Base-by-base conservation (phyloP, 2,888 invertebrate genomes). In the Cancer borealis region DNA sequence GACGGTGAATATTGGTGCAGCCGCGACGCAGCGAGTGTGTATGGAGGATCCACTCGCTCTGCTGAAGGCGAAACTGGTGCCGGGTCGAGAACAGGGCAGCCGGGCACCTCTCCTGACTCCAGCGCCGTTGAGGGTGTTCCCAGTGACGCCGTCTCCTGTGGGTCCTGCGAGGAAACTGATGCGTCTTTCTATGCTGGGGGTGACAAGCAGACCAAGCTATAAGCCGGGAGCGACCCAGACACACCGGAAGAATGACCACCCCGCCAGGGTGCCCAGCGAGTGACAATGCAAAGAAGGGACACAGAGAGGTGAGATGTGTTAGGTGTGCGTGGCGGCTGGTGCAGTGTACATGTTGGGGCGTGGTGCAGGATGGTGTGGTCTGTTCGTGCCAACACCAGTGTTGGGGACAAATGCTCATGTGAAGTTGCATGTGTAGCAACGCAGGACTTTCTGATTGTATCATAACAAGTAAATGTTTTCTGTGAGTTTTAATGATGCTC, bases 131-230 rank as follows among this genome's bases (percentile, higher is more conserved):
- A 92, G 17, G 95, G 92, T 12, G 91, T 84, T 47, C 90, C 93
- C 8, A 95, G 92, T 91, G 94, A 92, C 49, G 94, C 92, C 4
- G 66, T 94, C 21, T 91, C 94, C 88, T 94, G 95, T 54, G 95
- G 95, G 30, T 95, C 95, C 26, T 93, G 95, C 49, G 95, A 93
- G 49, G 93, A 93, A n/a, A 93, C 93, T 17, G 93, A 93, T 10
- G 93, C 95, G 21, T 92, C 95, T n/a, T 94, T 94, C 79, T 95
- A 94, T 73, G 94, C 92, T 26, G 30, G 92, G 12, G 93, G 95
- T 79, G 95, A 95, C 92, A 94, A 95, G 84, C 95, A 95, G 88
- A 95, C 95, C n/a, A 95, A 95, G 89, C 92, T 95, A 93, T 95
- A 95, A 95, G 79, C 17, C 92, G 73, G 39, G 39, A 14, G 30